A percentile compares a stretch with the other conserved stretches of the same genome.
phyloP scores from a whole-genome alignment of 2,113 vertebrate genomes.

The Chlorodrepanis virens region DNA sequence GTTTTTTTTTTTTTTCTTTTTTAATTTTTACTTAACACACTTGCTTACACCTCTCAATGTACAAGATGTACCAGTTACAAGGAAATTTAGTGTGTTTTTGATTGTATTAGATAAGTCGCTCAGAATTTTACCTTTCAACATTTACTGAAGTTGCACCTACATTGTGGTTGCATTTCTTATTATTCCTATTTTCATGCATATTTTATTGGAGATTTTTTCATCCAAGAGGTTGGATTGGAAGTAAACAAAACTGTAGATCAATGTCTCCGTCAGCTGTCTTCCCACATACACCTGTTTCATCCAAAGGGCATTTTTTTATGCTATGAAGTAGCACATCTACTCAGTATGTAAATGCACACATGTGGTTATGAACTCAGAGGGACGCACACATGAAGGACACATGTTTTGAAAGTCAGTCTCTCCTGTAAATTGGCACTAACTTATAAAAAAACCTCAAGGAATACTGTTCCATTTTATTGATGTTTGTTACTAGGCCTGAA shows the following conservation, averaged over 20 bases:
- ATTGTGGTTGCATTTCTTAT: neutral
- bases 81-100: neutral
- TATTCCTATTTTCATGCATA: neutral
- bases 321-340: neutral
- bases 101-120: neutral
- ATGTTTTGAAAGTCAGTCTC: neutral
- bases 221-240: neutral
- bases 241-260: neutral
- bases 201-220: neutral
- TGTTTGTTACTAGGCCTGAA: neutral
- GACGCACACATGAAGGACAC: accelerated
- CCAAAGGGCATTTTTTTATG: neutral
- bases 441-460: neutral
- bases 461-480: neutral
- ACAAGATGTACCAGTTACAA: neutral
- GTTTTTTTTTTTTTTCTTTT: neutral
- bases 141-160: neutral
- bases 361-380: neutral
- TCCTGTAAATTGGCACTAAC: neutral
- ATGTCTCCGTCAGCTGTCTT: neutral
- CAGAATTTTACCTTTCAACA: neutral
- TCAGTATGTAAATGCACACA: neutral
- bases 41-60: neutral
- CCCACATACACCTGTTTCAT: neutral
- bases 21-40: neutral